Percentiles rank a stretch among this genome's conserved stretches.
phyloP scores from a whole-genome alignment of 2,888 invertebrate genomes.

The Liodrosophila aerea region DNA sequence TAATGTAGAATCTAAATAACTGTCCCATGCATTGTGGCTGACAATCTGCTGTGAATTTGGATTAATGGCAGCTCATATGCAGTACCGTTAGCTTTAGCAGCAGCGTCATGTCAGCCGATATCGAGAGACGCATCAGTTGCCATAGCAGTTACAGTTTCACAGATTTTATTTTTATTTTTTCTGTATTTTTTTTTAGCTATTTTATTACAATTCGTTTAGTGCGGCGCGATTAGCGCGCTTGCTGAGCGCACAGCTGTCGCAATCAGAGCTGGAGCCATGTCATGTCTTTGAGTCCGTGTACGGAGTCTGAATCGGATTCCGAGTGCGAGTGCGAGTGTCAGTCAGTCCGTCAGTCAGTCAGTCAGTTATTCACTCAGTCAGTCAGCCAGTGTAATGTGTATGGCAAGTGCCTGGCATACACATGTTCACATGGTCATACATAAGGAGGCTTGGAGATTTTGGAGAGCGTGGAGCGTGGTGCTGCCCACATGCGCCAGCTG shows the following conservation, averaged over 20 bases:
- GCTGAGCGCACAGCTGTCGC: constrained; percentile 49
- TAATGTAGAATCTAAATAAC: too few species aligned
- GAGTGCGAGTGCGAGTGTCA: constrained; percentile 25
- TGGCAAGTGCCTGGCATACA: constrained; percentile 73
- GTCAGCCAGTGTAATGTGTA: constrained; percentile 48
- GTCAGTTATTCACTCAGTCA: constrained; percentile 32
- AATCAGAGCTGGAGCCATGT: constrained; percentile 50
- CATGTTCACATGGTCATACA: constrained; percentile 57
- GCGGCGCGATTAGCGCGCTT: constrained; percentile 66
- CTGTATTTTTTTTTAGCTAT: constrained; percentile 14
- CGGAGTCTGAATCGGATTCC: constrained; percentile 3
- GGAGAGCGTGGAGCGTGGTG: constrained; percentile 36
- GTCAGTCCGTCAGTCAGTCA: constrained; percentile 41
- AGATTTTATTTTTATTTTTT: neutral
- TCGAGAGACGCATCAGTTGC: constrained; percentile 24
- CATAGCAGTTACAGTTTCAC: neutral
- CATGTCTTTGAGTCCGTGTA: constrained; percentile 9
- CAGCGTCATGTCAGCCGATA: constrained; percentile 31
- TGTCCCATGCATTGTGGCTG: too few species aligned
- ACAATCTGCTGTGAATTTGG: constrained; percentile 13
- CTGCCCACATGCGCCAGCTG: constrained; percentile 64
- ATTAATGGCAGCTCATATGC: constrained; percentile 8
- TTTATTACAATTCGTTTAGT: constrained; percentile 63
- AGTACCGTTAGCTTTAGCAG: constrained; percentile 13
- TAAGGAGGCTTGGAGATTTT: constrained; percentile 4